Evolutionary conservation across 2,888 invertebrate genomes (phyloP).

Genomic region (Pocota personata): DNA sequence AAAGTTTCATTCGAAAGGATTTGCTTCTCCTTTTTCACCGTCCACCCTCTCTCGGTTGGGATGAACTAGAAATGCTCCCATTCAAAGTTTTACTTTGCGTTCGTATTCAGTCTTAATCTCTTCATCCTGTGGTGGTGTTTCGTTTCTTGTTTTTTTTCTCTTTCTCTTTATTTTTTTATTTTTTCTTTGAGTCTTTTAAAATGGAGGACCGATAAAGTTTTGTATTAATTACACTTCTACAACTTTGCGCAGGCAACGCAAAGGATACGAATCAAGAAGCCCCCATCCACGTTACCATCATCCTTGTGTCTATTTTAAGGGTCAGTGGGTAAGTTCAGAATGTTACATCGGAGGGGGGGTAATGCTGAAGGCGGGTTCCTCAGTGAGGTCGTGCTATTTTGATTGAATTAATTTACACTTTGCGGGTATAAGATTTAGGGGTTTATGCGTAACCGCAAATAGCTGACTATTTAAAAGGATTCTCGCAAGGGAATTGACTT

Average conservation of each 20-base stretch:
- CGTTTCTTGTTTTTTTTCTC: neutral
- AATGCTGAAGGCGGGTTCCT: neutral
- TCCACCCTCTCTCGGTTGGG: neutral
- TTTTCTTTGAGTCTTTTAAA: constrained; percentile 11
- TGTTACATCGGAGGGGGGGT: neutral
- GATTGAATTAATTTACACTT: constrained; percentile 62
- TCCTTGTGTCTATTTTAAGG: constrained; percentile 11
- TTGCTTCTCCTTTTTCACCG: neutral
- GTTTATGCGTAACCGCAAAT: constrained; percentile 32
- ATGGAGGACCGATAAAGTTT: constrained; percentile 55
- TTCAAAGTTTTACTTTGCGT: constrained; percentile 8
- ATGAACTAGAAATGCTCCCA: neutral
- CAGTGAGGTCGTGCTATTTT: constrained; percentile 41
- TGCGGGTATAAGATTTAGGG: constrained; percentile 38
- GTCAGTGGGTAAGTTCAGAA: constrained; percentile 4
- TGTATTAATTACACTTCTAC: constrained; percentile 58
- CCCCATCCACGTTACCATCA: neutral
- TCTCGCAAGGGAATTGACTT: neutral
- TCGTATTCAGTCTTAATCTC: constrained; percentile 34
- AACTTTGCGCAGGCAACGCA: constrained; percentile 34
- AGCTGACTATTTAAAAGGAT: constrained; percentile 5
- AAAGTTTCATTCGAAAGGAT: constrained; percentile 39
- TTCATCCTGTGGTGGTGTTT: constrained; percentile 26
- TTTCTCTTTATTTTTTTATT: neutral
- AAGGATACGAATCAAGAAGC: constrained; percentile 25